Percentiles rank a stretch among this genome's conserved stretches.
Evolutionary conservation across 2,797 vertebrate genomes (phyloP).

Genomic region (Schizothorax lantsangensis): DNA sequence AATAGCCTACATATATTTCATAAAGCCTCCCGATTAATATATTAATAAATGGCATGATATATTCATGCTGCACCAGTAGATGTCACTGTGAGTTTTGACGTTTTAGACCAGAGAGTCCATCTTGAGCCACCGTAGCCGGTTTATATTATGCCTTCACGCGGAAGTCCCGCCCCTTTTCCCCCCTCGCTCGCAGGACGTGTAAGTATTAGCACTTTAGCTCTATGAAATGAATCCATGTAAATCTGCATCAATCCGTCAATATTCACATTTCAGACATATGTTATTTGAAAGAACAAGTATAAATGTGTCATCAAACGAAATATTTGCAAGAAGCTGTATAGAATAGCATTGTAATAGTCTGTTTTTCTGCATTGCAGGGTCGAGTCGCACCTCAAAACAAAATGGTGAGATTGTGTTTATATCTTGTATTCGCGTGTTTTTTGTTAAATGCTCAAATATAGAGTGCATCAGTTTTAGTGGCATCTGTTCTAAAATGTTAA

Average conservation of each 20-base stretch:
- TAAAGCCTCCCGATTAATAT: no score
- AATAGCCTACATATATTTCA: not conserved
- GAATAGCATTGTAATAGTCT: not conserved
- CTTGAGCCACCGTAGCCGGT: slow-evolving; percentile 68
- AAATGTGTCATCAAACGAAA: not conserved
- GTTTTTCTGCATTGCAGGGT: slow-evolving; percentile 41
- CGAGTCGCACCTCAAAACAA: slow-evolving; percentile 1
- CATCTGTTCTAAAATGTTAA: not conserved
- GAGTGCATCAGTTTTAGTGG: rapidly evolving
- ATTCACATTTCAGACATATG: rapidly evolving
- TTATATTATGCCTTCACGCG: slow-evolving; percentile 67
- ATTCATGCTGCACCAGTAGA: slow-evolving; percentile 15
- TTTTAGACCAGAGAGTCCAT: slow-evolving; percentile 38
- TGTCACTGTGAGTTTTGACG: slow-evolving; percentile 1
- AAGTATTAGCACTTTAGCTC: slow-evolving; percentile 56
- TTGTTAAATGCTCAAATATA: rapidly evolving
- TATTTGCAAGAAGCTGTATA: not conserved
- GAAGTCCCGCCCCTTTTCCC: slow-evolving; percentile 78
- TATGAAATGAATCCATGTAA: slow-evolving; percentile 5
- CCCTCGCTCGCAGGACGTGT: slow-evolving; percentile 61
- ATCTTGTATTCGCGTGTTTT: not conserved
- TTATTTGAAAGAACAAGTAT: not conserved
- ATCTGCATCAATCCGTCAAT: slow-evolving; percentile 71
- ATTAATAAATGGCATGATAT: no score
- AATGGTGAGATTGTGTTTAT: slow-evolving; percentile 31